These are phyloP conservation scores for Setipinna tenuifilis DNA, from an alignment of 2,797 vertebrate species.

Conservation along the genomic window DNA sequence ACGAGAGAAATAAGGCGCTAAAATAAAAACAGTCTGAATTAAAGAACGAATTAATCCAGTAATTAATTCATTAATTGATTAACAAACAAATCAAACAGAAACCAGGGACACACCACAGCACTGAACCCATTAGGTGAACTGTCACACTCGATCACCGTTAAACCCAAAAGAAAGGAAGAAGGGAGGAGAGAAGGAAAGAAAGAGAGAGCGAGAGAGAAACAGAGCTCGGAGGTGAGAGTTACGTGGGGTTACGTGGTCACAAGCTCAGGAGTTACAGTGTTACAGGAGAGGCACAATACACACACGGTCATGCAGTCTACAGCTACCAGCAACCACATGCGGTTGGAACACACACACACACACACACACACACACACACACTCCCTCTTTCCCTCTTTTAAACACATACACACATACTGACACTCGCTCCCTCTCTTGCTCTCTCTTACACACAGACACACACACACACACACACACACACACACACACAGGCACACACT, in stretches of 20 bases:
- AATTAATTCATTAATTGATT: slow-evolving; percentile 41
- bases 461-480: slow-evolving; percentile 18
- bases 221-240: slow-evolving; percentile 52
- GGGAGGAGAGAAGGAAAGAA: slow-evolving; percentile 43
- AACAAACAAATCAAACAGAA: slow-evolving; percentile 64
- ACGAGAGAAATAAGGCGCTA: slow-evolving; percentile 81
- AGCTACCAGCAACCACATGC: slow-evolving; percentile 1
- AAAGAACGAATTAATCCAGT: slow-evolving; percentile 43
- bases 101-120: neutral
- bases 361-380: slow-evolving; percentile 17
- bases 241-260: slow-evolving; percentile 65
- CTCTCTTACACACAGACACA: neutral
- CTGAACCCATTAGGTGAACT: neutral
- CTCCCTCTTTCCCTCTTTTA: neutral
- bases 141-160: slow-evolving; percentile 31
- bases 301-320: neutral
- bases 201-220: slow-evolving; percentile 55
- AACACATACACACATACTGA: slow-evolving; percentile 23
- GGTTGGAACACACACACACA: slow-evolving; percentile 12
- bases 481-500: neutral
- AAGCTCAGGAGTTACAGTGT: slow-evolving; percentile 7
- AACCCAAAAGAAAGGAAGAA: slow-evolving; percentile 60
- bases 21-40: slow-evolving; percentile 62
- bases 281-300: slow-evolving; percentile 35
- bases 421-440: neutral